These are phyloP conservation scores for Periphyllus acericola DNA, from an alignment of 2,888 invertebrate genomes.

Conservation along the genomic window DNA sequence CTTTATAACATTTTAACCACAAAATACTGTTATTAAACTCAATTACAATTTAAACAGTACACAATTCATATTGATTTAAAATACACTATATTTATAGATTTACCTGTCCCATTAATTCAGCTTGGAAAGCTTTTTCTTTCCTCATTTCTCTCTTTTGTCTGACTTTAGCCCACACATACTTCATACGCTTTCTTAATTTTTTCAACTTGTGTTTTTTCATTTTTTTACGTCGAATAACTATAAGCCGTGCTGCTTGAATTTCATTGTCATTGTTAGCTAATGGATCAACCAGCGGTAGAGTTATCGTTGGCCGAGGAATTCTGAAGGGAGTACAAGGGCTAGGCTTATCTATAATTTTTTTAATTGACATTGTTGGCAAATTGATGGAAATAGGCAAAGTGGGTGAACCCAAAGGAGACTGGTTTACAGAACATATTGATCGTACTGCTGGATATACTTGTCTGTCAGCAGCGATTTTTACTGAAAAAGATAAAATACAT, in stretches of 20 bases:
- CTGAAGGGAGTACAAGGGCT: conserved; percentile 43
- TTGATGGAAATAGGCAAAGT: conserved; percentile 47
- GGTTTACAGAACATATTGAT: conserved; percentile 36
- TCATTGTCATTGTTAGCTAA: conserved; percentile 68
- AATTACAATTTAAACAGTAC: too few relatives aligned
- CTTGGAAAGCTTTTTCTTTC: conserved; percentile 84
- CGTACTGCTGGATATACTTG: conserved; percentile 17
- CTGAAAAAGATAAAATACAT: conserved; percentile 8
- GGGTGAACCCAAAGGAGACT: conserved; percentile 21
- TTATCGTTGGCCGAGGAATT: conserved; percentile 37
- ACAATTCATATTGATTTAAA: neutral
- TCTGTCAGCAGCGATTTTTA: conserved; percentile 46
- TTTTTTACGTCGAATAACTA: conserved; percentile 82
- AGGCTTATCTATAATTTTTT: conserved; percentile 57
- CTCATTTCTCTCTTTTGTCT: conserved; percentile 75
- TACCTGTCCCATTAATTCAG: conserved; percentile 73
- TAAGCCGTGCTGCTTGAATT: conserved; percentile 78
- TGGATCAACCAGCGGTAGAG: conserved; percentile 64
- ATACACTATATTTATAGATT: neutral
- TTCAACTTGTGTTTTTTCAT: conserved; percentile 88
- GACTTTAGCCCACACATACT: conserved; percentile 78
- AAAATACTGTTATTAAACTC: neutral
- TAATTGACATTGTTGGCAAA: conserved; percentile 34
- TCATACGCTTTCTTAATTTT: conserved; percentile 83
- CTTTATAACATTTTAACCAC: too few relatives aligned